A percentile compares a stretch with the other conserved stretches of the same genome.
Evolutionary conservation across 2,113 vertebrate species (phyloP).

Genomic region (Lepus europaeus): DNA sequence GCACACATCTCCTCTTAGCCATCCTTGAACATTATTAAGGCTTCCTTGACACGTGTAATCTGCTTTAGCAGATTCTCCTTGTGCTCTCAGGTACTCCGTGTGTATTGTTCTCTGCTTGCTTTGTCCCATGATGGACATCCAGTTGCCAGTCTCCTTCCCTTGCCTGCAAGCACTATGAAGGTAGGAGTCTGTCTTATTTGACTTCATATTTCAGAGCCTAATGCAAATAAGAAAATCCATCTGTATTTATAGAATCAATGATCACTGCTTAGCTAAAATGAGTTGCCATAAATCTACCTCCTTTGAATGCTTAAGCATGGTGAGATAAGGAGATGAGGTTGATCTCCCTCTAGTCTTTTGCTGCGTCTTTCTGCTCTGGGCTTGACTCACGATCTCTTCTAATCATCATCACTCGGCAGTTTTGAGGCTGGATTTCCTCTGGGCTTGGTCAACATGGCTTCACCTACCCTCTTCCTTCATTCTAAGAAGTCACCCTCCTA

Average conservation of each 20-base stretch:
- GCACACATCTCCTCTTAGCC: neutral
- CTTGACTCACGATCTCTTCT: neutral
- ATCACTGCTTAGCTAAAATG: neutral
- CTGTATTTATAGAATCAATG: neutral
- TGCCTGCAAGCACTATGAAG: neutral
- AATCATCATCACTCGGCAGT: neutral
- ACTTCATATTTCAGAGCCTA: neutral
- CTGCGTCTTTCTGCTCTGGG: neutral
- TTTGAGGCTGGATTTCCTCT: constrained; percentile 22
- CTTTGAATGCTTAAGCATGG: neutral
- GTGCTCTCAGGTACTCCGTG: neutral
- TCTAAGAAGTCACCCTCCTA: neutral
- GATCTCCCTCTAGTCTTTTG: neutral
- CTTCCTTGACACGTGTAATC: neutral
- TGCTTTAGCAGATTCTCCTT: neutral
- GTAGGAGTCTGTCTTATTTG: neutral
- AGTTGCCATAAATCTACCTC: neutral
- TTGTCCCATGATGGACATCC: neutral
- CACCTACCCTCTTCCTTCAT: neutral
- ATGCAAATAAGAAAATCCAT: neutral
- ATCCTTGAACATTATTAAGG: neutral
- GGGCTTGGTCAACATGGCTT: neutral
- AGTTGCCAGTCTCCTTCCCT: neutral
- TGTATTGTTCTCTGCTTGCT: neutral
- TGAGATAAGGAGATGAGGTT: neutral